Evolutionary conservation across 2,113 vertebrate genomes (phyloP).

Genomic region (Solea solea): DNA sequence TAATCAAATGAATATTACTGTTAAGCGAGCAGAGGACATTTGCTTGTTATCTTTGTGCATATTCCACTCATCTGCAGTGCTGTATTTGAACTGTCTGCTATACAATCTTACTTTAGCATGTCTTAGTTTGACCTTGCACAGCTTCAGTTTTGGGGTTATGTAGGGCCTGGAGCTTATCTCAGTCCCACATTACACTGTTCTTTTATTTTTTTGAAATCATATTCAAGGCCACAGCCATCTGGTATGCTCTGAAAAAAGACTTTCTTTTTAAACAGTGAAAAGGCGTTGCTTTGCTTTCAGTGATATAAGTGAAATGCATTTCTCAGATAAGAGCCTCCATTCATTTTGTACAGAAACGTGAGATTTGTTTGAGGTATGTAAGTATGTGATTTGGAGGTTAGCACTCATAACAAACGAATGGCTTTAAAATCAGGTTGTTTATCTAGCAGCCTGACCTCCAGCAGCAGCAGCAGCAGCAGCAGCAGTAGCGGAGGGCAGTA

Average conservation of each 20-base stretch:
- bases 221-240: conserved; percentile 7
- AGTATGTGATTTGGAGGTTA: conserved; percentile 47
- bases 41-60: not conserved
- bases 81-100: not conserved
- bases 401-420: conserved; percentile 41
- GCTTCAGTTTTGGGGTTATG: conserved; percentile 22
- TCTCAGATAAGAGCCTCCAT: conserved; percentile 19
- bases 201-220: not conserved
- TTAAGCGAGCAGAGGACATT: not conserved
- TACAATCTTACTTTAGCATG: not conserved
- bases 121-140: conserved; percentile 14
- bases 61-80: not conserved
- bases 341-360: conserved; percentile 28
- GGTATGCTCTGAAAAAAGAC: not conserved
- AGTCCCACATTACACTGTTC: not conserved
- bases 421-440: conserved; percentile 14
- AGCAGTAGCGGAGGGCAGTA: conserved; percentile 20
- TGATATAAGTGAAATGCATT: conserved; percentile 22
- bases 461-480: conserved; percentile 21
- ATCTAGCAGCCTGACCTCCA: conserved; percentile 16
- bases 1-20: no score
- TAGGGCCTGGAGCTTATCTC: conserved; percentile 4
- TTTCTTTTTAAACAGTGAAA: not conserved
- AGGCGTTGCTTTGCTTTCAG: conserved; percentile 8
- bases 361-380: conserved; percentile 20